Evolutionary conservation across 2,888 invertebrate species (phyloP).

Genomic region (Lagria hirta): DNA sequence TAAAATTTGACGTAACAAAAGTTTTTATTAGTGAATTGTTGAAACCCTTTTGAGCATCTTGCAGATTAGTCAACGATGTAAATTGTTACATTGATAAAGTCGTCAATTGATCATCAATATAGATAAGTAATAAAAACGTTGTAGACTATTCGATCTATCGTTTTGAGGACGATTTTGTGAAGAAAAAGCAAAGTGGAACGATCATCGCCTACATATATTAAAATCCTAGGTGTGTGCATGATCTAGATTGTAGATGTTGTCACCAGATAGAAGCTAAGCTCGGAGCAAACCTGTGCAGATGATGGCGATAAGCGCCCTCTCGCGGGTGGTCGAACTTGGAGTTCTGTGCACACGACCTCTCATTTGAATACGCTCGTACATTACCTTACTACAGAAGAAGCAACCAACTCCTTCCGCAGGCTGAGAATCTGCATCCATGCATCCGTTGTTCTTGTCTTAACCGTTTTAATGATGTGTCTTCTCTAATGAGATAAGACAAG

Average conservation of each 20-base stretch:
- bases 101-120: no score
- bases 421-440: slow-evolving; percentile 46
- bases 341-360: slow-evolving; percentile 49
- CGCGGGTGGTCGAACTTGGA: slow-evolving; percentile 50
- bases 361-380: slow-evolving; percentile 54
- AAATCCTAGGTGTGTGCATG: slow-evolving; percentile 52
- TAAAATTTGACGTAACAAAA: no score
- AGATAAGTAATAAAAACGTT: no score
- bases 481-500: slow-evolving; percentile 54
- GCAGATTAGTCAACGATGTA: no score
- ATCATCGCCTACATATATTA: slow-evolving; percentile 44
- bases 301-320: slow-evolving; percentile 47
- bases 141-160: no score
- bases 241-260: slow-evolving; percentile 56
- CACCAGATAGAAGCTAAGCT: slow-evolving; percentile 51
- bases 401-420: slow-evolving; percentile 33
- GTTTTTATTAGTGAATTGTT: no score
- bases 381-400: slow-evolving; percentile 45
- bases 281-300: slow-evolving; percentile 46
- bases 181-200: slow-evolving; percentile 18
- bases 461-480: slow-evolving; percentile 51
- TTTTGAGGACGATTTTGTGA: no score
- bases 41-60: no score
- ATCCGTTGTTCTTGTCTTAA: slow-evolving; percentile 30
- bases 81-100: no score